These are phyloP conservation scores for Anastatus disparis DNA, from an alignment of 1,140 invertebrate genomes.

Conservation along the genomic window DNA sequence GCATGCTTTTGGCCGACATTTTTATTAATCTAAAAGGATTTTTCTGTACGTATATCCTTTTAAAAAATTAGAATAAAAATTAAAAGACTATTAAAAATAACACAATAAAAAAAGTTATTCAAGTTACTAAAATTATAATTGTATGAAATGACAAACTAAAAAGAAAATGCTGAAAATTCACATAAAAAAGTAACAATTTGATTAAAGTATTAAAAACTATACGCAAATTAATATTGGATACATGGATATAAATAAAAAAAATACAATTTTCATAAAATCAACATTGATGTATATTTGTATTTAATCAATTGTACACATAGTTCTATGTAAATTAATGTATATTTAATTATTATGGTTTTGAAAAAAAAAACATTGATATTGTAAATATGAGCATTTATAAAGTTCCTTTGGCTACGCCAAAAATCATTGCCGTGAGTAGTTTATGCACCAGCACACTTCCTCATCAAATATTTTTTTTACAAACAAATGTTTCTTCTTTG, in stretches of 20 bases:
- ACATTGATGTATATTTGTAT: background rate
- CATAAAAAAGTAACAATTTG: no score
- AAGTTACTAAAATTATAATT: no score
- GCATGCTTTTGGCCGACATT: no score
- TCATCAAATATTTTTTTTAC: background rate
- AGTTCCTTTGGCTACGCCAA: background rate
- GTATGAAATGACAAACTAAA: no score
- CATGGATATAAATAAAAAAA: background rate
- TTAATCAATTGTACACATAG: background rate
- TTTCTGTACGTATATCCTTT: no score
- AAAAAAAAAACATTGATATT: background rate
- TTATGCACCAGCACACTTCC: background rate
- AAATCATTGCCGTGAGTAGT: background rate
- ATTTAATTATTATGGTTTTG: background rate
- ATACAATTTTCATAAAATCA: conserved; percentile 1
- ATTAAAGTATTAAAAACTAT: no score
- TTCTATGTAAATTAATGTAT: background rate
- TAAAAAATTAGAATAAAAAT: no score
- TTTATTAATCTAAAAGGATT: no score
- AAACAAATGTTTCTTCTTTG: background rate
- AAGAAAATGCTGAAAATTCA: no score
- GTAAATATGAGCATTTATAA: background rate
- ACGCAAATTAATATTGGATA: no score
- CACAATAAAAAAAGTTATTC: no score
- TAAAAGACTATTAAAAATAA: no score